Evolutionary conservation across 2,797 vertebrate species (phyloP).

Genomic region (Anomalospiza imberbis): DNA sequence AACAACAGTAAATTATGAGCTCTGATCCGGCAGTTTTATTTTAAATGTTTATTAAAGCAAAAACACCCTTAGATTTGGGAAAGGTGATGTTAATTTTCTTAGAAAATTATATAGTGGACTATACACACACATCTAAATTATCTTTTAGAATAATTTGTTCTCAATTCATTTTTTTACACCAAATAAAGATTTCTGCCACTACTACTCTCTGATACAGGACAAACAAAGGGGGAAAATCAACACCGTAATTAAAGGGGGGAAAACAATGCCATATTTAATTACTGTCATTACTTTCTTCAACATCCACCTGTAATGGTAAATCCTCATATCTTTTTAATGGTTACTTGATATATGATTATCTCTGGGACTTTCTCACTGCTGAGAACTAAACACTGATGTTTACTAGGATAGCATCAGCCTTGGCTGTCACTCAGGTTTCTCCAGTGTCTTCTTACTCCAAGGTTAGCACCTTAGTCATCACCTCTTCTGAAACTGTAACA

Average conservation of each 20-base stretch:
- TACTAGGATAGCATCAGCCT: slow-evolving; percentile 50
- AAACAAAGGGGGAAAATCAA: background rate
- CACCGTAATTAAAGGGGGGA: background rate
- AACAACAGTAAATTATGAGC: background rate
- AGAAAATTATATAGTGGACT: background rate
- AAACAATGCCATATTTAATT: slow-evolving; percentile 23
- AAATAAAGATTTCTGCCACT: background rate
- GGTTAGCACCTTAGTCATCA: slow-evolving; percentile 51
- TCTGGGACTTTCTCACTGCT: slow-evolving; percentile 7
- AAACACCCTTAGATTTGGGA: background rate
- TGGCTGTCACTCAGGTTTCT: slow-evolving; percentile 58
- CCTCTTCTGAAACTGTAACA: slow-evolving; percentile 56
- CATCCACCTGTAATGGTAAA: slow-evolving; percentile 45
- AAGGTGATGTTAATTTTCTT: background rate
- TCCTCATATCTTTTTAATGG: slow-evolving; percentile 62
- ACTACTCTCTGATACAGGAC: background rate
- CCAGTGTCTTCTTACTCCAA: slow-evolving; percentile 53
- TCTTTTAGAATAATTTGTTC: background rate
- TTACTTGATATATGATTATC: slow-evolving; percentile 45
- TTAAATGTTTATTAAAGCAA: background rate
- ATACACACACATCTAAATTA: background rate
- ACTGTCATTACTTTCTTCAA: slow-evolving; percentile 48
- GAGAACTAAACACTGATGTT: slow-evolving; percentile 56
- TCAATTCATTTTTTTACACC: background rate
- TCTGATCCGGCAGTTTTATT: background rate